A percentile compares a stretch with the other conserved stretches of the same genome.
phyloP scores from a whole-genome alignment of 2,888 invertebrate species.

The Polydrusus tereticollis region DNA sequence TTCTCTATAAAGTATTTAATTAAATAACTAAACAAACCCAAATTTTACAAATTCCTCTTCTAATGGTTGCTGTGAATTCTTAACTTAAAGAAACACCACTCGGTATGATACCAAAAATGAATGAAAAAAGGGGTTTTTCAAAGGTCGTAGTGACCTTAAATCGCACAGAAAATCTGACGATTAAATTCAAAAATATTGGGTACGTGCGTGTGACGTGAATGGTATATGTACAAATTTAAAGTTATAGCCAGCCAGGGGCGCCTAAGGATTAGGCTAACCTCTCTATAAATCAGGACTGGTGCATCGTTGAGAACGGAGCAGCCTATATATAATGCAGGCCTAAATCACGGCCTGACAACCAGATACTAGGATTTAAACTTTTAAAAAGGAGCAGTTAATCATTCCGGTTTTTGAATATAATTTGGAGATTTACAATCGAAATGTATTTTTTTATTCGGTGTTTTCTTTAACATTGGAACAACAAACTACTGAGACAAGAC shows the following conservation, averaged over 20 bases:
- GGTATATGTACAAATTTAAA: conserved; percentile 57
- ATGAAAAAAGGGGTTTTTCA: conserved; percentile 22
- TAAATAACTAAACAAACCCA: no score
- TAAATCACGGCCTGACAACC: conserved; percentile 66
- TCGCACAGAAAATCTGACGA: conserved; percentile 45
- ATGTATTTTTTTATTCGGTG: no score
- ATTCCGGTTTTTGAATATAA: not conserved
- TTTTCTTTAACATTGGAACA: no score
- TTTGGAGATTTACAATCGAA: no score
- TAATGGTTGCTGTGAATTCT: no score
- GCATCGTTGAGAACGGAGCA: conserved; percentile 57
- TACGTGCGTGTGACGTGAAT: conserved; percentile 52
- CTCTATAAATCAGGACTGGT: conserved; percentile 64
- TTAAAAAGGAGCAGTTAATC: conserved; percentile 53
- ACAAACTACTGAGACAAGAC: no score
- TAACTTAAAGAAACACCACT: no score
- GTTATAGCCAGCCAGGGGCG: conserved; percentile 57
- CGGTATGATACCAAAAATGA: conserved; percentile 14
- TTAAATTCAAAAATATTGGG: conserved; percentile 52
- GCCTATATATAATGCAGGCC: conserved; percentile 65
- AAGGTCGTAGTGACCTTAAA: conserved; percentile 35
- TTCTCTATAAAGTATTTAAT: no score
- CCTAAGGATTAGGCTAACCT: conserved; percentile 60
- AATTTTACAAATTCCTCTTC: no score
- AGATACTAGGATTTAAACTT: conserved; percentile 64